These are phyloP conservation scores for Coendou prehensilis DNA, from an alignment of 2,797 vertebrate species.

Conservation along the genomic window DNA sequence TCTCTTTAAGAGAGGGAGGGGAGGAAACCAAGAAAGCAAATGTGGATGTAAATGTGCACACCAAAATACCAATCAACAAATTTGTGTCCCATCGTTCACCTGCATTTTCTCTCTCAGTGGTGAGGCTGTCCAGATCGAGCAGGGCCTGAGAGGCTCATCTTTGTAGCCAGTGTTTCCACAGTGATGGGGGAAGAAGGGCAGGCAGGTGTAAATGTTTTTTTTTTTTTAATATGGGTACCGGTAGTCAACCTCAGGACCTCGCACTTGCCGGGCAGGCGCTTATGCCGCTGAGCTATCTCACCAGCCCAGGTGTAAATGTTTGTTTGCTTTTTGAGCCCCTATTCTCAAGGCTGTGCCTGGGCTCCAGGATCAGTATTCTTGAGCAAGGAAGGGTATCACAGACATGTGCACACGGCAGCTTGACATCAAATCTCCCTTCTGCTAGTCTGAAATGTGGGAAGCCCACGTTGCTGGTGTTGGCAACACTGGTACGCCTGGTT, in stretches of 20 bases:
- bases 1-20: background rate
- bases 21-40: background rate
- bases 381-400: background rate
- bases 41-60: background rate
- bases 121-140: background rate
- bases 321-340: background rate
- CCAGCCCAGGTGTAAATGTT: background rate
- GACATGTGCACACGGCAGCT: background rate
- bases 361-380: background rate
- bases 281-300: too few relatives aligned
- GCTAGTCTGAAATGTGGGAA: background rate
- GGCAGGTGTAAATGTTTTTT: background rate
- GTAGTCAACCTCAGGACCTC: too few relatives aligned
- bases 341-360: background rate
- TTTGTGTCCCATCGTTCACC: background rate
- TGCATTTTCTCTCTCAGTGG: background rate
- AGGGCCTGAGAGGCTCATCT: background rate
- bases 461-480: background rate
- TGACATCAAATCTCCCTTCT: background rate
- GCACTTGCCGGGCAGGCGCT: too few relatives aligned
- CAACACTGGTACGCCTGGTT: accelerated
- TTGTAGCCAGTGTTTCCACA: background rate
- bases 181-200: accelerated
- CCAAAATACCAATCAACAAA: background rate
- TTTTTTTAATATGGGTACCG: background rate